These are phyloP conservation scores for Metopia argyrocephala DNA, from an alignment of 2,888 invertebrate genomes.

Conservation along the genomic window DNA sequence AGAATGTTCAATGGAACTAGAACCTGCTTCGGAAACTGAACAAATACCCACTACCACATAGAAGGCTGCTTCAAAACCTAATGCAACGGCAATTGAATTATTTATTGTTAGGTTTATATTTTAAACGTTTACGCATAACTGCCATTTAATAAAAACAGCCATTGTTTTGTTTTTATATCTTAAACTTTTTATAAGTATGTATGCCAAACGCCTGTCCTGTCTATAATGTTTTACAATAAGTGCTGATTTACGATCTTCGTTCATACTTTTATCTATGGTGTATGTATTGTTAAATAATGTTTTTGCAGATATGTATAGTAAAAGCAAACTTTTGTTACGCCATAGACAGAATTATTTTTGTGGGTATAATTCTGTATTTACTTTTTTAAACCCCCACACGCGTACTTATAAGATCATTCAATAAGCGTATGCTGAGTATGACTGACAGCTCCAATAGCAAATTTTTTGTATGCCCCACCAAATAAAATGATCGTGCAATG, in stretches of 20 bases:
- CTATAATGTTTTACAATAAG: too few species aligned
- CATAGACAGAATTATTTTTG: neutral
- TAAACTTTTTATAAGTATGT: too few species aligned
- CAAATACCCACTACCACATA: too few species aligned
- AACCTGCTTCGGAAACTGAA: too few species aligned
- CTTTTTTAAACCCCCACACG: conserved; percentile 3
- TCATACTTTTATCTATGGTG: neutral
- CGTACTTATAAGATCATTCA: neutral
- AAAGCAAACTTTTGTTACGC: conserved; percentile 5
- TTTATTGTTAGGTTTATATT: too few species aligned
- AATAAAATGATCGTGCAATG: neutral
- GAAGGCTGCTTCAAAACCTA: too few species aligned
- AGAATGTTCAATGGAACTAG: too few species aligned
- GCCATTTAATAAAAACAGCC: too few species aligned
- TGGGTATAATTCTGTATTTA: neutral
- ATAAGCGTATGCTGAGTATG: neutral
- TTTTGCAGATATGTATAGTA: neutral
- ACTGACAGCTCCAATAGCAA: conserved; percentile 2
- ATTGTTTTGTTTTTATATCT: too few species aligned
- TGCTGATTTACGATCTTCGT: neutral
- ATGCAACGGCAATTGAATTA: too few species aligned
- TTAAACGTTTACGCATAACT: too few species aligned
- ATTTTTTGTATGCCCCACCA: neutral
- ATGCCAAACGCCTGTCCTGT: neutral
- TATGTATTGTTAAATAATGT: neutral